Conservation (phyloP, 2,888 invertebrate genomes). For the Dicyrtomina minuta region DNA sequence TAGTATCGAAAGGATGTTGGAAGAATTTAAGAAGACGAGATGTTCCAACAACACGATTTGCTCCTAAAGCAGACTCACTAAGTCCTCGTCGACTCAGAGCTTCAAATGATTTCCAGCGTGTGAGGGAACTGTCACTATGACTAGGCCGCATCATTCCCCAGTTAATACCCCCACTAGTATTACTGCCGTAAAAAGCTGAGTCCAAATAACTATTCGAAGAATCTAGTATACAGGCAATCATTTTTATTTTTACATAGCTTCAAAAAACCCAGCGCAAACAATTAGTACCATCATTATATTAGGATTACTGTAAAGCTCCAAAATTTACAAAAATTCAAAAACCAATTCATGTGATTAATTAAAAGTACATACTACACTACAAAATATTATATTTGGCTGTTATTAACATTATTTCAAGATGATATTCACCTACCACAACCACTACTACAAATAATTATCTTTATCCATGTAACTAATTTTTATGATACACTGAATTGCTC, state of each 20-base stretch:
- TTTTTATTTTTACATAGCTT: neutral
- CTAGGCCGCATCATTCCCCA: constrained; percentile 37
- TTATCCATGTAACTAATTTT: no score
- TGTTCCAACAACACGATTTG: constrained; percentile 47
- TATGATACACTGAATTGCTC: no score
- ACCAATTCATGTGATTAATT: no score
- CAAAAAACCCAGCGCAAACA: no score
- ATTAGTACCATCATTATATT: no score
- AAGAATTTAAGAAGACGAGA: constrained; percentile 52
- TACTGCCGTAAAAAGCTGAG: constrained; percentile 31
- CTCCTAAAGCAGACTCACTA: constrained; percentile 50
- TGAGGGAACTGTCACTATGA: constrained; percentile 50
- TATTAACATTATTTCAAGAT: no score
- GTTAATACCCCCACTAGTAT: constrained; percentile 16
- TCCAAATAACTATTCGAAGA: constrained; percentile 30
- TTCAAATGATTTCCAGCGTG: constrained; percentile 50
- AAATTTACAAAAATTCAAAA: constrained; percentile 8
- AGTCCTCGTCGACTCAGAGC: constrained; percentile 49
- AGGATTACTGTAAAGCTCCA: no score
- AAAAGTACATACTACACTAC: no score
- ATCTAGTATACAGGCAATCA: constrained; percentile 10
- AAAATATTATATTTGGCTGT: no score
- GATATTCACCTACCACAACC: no score
- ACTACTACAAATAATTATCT: no score
- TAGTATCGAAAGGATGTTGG: constrained; percentile 29